phyloP scores from a whole-genome alignment of 2,797 vertebrate genomes.

The Fratercula arctica region DNA sequence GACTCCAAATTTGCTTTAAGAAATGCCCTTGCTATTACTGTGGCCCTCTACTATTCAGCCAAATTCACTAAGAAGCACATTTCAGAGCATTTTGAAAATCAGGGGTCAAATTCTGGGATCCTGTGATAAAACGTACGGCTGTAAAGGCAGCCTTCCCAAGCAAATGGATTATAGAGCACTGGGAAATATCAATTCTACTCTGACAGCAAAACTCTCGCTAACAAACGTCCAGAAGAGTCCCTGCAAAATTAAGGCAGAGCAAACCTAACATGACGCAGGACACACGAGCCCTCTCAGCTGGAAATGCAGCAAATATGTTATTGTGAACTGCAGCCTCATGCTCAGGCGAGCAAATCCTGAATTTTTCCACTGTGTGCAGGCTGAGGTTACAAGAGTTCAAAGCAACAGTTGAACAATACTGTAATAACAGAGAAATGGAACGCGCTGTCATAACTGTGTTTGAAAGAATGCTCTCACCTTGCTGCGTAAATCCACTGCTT shows the following conservation, averaged over 20 bases:
- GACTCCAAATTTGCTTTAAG: neutral
- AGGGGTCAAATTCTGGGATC: neutral
- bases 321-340: neutral
- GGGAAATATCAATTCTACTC: neutral
- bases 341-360: neutral
- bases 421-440: neutral
- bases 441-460: neutral
- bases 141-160: neutral
- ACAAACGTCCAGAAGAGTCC: neutral
- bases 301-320: neutral
- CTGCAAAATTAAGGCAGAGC: neutral
- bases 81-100: neutral
- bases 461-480: neutral
- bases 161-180: neutral
- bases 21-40: neutral
- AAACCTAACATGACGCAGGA: neutral
- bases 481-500: neutral
- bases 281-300: neutral
- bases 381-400: conserved; percentile 25
- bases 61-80: neutral
- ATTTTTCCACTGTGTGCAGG: conserved; percentile 8
- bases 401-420: conserved; percentile 5
- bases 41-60: neutral
- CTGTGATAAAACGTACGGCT: neutral
- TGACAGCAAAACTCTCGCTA: neutral